phyloP scores from a whole-genome alignment of 35 echinoderm and acorn worm species.

The Nesometra sesokonis region DNA sequence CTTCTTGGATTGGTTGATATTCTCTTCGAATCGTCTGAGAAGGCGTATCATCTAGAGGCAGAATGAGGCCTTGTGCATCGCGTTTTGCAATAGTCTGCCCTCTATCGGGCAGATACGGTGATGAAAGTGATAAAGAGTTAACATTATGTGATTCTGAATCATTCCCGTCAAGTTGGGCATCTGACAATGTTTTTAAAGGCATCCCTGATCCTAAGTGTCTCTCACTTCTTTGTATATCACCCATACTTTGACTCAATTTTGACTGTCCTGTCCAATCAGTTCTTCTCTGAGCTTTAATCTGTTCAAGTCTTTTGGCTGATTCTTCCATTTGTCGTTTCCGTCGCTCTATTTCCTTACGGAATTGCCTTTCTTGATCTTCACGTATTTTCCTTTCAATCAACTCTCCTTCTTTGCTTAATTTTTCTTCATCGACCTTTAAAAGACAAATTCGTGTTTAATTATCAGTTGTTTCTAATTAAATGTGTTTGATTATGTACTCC shows the following conservation, averaged over 20 bases:
- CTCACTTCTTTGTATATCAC: not conserved
- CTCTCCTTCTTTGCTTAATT: constrained; percentile 82
- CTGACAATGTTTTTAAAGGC: not conserved
- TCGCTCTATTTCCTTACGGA: constrained; percentile 44
- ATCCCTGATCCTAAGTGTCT: not conserved
- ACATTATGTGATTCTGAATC: not conserved
- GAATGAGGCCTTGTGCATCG: constrained; percentile 49
- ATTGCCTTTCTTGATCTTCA: constrained; percentile 58
- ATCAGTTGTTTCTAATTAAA: too few relatives aligned
- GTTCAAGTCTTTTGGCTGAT: constrained; percentile 44
- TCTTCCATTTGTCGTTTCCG: constrained; percentile 61
- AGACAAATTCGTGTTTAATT: not conserved
- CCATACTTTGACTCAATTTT: constrained; percentile 25
- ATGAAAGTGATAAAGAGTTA: constrained; percentile 10
- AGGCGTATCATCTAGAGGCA: constrained; percentile 38
- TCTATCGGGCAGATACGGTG: constrained; percentile 35
- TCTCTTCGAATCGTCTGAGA: not conserved
- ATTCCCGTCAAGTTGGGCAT: not conserved
- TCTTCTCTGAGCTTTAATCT: constrained; percentile 49
- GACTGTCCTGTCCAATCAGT: constrained; percentile 38
- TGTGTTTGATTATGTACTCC: too few relatives aligned
- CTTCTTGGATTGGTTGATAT: not conserved
- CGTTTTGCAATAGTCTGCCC: constrained; percentile 11
- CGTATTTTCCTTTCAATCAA: constrained; percentile 80
- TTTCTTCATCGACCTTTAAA: constrained; percentile 57